Base-by-base conservation (phyloP, 2,888 invertebrate genomes). In the Chydorus sphaericus region DNA sequence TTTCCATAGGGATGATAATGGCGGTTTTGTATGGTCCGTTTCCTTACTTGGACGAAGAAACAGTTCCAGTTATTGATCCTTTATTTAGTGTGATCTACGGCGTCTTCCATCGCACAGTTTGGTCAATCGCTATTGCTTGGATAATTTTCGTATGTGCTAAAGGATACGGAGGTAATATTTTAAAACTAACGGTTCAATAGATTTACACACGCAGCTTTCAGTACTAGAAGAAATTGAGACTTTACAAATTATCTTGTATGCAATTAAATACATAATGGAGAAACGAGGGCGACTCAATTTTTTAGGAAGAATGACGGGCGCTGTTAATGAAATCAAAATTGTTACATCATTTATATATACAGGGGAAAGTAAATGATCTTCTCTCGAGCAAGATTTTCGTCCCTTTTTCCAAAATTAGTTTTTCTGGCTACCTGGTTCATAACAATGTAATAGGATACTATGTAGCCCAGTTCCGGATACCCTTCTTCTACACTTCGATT, bases 341-440 rank as follows among this genome's bases (percentile, higher is more conserved):
- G n/a, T n/a, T n/a, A n/a, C n/a, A n/a, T n/a, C n/a, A n/a, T n/a
- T n/a, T n/a, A n/a, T n/a, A n/a, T n/a, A n/a, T n/a, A n/a, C n/a
- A n/a, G 23, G 39, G 39, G 6, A 77, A 85, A 49, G 74, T 93
- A 54, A 85, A 91, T 73, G 77, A 78, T 0, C 73, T 91, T 53
- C 76, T 97, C 44, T 86, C 88, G 0, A 85, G 87, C 73, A 79
- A 82, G 56, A 81, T 86, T 0, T 78, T 92, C 63, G 78, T 90
- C 64, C 94, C 96, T 0, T 75, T 97, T 53, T 90, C 91, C 65
- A 77, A 92, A 55, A 78, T 96, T 60, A 91, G 94, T 2, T 97
- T 91, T 73, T 89, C 92, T 70, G 88, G 93, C 33, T 97, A 96
- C 73, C 79, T 97, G 60, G 48, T 55, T 16, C 55, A 55, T 20